These are phyloP conservation scores for Plotosus lineatus DNA, from an alignment of 2,113 vertebrate genomes.

Conservation along the genomic window DNA sequence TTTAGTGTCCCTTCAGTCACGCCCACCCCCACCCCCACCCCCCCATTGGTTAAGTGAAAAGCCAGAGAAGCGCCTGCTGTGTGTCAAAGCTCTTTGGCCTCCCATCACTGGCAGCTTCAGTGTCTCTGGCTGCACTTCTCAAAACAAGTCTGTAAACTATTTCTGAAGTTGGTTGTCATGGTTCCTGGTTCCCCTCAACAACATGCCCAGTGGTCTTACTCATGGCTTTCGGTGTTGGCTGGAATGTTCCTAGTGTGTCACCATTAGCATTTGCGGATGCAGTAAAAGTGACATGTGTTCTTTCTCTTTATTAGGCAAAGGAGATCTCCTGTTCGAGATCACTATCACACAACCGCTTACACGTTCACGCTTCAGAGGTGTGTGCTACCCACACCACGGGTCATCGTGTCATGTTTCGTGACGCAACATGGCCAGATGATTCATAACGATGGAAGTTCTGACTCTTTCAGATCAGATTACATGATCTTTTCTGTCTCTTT, in stretches of 20 bases:
- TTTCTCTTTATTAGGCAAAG: background rate
- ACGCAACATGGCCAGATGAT: background rate
- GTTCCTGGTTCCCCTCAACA: background rate
- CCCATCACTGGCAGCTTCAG: conserved; percentile 40
- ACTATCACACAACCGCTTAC: background rate
- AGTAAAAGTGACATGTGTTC: background rate
- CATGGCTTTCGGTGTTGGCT: background rate
- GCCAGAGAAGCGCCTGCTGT: conserved; percentile 55
- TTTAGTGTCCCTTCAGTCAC: conserved; percentile 4
- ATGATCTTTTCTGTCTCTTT: background rate
- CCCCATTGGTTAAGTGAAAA: conserved; percentile 31
- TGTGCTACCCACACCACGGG: background rate
- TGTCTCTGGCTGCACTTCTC: conserved; percentile 29
- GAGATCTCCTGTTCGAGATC: background rate
- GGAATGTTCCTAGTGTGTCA: conserved; percentile 6
- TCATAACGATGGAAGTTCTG: background rate
- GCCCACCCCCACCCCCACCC: too few relatives aligned
- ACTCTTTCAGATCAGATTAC: background rate
- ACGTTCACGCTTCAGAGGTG: background rate
- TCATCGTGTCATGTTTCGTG: conserved; percentile 9
- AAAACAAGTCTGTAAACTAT: conserved; percentile 42
- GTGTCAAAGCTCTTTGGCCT: conserved; percentile 55
- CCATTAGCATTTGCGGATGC: background rate
- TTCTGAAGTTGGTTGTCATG: conserved; percentile 40
- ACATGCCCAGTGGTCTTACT: conserved; percentile 25